phyloP scores from a whole-genome alignment of 2,797 vertebrate genomes.

The Cetoscarus ocellatus region DNA sequence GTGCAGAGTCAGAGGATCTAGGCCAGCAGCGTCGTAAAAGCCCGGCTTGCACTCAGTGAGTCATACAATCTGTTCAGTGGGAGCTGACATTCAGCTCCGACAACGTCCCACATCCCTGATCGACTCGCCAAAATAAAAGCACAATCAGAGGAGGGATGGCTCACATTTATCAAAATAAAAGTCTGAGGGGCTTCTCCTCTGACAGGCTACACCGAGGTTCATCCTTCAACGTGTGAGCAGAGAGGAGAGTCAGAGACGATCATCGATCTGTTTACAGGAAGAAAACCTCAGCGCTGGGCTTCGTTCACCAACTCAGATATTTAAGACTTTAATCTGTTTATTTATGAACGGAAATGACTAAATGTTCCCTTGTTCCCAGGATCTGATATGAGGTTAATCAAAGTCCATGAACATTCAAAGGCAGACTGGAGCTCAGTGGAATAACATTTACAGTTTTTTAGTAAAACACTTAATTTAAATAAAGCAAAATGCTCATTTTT shows the following conservation, averaged over 20 bases:
- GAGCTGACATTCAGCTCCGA: conserved; percentile 63
- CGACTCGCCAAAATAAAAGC: conserved; percentile 47
- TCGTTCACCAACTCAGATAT: too few species aligned
- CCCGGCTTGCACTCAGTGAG: conserved; percentile 90
- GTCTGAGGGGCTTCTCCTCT: background rate
- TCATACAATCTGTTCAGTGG: conserved; percentile 69
- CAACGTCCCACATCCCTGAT: conserved; percentile 44
- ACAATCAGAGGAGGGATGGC: conserved; percentile 26
- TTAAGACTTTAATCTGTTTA: too few species aligned
- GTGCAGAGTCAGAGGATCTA: conserved; percentile 42
- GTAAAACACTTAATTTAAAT: too few species aligned
- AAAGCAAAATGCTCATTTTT: too few species aligned
- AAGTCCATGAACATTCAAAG: too few species aligned
- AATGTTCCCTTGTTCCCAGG: too few species aligned
- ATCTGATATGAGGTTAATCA: too few species aligned
- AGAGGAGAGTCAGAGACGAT: conserved; percentile 23
- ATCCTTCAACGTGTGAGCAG: background rate
- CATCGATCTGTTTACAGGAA: conserved; percentile 21
- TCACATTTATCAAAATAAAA: conserved; percentile 35
- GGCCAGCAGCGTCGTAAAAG: conserved; percentile 79
- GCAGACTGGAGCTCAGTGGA: too few species aligned
- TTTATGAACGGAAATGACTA: too few species aligned
- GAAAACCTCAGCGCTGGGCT: background rate
- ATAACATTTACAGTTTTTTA: too few species aligned
- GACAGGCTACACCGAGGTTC: conserved; percentile 22